phyloP scores from a whole-genome alignment of 37 sponge, comb jelly and placozoan species.

The Spongilla lacustris region DNA sequence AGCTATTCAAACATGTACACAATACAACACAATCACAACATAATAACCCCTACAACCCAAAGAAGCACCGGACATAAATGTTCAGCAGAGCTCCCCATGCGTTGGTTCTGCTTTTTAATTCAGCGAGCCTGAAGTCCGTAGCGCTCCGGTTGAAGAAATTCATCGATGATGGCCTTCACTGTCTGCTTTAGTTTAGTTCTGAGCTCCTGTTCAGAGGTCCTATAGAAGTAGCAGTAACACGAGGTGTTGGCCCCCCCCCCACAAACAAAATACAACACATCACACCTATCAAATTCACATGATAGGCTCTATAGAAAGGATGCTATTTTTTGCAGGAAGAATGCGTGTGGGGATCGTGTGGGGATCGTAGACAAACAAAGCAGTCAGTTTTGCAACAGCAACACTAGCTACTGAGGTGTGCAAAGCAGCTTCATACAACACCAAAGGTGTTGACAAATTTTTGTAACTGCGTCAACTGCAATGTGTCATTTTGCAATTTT shows the following conservation, averaged over 20 bases:
- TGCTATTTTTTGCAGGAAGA: neutral
- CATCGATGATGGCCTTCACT: constrained; percentile 43
- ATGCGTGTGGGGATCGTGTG: too few relatives aligned
- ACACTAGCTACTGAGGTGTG: too few relatives aligned
- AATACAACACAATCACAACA: neutral
- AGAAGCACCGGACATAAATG: neutral
- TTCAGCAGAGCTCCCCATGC: neutral
- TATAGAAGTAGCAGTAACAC: constrained; percentile 16
- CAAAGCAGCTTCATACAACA: too few relatives aligned
- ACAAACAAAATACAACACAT: too few relatives aligned
- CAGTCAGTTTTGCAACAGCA: too few relatives aligned
- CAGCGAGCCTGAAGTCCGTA: constrained; percentile 58
- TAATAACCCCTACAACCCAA: neutral
- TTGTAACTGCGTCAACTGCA: too few relatives aligned
- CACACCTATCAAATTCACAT: too few relatives aligned
- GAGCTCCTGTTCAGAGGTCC: constrained; percentile 23
- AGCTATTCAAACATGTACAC: neutral
- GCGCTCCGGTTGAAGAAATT: constrained; percentile 66
- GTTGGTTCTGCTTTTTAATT: neutral
- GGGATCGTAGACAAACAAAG: too few relatives aligned
- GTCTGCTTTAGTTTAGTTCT: constrained; percentile 2
- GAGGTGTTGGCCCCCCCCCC: too few relatives aligned
- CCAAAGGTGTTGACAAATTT: constrained; percentile 15
- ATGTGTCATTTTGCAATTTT: too few relatives aligned
- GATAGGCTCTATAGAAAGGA: too few relatives aligned